phyloP scores from a whole-genome alignment of 2,797 vertebrate genomes.

The Tarsius wallacei region DNA sequence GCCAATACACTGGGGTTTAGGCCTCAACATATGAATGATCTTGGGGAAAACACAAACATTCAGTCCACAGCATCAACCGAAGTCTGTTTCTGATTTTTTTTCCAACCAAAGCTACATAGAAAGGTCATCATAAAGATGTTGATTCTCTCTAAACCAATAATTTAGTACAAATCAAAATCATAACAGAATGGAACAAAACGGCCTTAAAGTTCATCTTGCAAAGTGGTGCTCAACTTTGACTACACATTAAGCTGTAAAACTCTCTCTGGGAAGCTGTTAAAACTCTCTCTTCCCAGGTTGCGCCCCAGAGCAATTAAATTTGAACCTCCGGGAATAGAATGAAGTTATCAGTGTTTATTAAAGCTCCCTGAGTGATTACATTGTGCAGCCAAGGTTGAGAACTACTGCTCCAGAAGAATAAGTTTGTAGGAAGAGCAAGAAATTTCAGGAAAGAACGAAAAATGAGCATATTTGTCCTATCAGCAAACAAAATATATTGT shows the following conservation, averaged over 20 bases:
- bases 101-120: constrained; percentile 22
- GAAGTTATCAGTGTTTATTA: neutral
- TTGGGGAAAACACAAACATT: neutral
- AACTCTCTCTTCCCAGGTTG: neutral
- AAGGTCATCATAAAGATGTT: neutral
- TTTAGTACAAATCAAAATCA: constrained; percentile 17
- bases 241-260: neutral
- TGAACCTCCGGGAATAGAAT: neutral
- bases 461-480: neutral
- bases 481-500: neutral
- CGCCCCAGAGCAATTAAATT: neutral
- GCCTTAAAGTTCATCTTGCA: neutral
- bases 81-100: constrained; percentile 38
- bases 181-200: neutral
- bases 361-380: neutral
- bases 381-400: neutral
- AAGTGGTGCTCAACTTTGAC: constrained; percentile 12
- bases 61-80: neutral
- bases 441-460: constrained; percentile 22
- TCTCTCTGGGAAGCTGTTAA: neutral
- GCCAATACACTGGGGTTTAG: neutral
- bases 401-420: neutral
- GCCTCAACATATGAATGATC: neutral
- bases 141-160: constrained; percentile 31
- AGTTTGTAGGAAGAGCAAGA: neutral